Conservation (phyloP, 2,888 invertebrate species). For the Drosophila maculinotata region DNA sequence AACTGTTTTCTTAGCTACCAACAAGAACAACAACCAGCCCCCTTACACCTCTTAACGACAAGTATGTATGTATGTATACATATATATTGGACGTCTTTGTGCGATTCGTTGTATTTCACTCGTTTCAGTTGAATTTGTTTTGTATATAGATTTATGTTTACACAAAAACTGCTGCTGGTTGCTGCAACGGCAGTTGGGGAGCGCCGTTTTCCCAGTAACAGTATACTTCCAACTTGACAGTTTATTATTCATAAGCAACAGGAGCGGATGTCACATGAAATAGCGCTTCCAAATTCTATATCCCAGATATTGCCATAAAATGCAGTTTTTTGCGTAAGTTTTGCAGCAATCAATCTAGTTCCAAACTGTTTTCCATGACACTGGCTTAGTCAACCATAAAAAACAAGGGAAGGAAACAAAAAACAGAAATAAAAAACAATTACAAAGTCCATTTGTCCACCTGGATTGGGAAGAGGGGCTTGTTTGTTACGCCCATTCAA, state of each 20-base stretch:
- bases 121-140: conserved; percentile 57
- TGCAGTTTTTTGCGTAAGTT: conserved; percentile 72
- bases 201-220: conserved; percentile 28
- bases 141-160: conserved; percentile 52
- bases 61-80: conserved; percentile 2
- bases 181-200: conserved; percentile 13
- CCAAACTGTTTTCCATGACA: conserved; percentile 6
- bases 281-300: neutral
- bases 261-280: conserved; percentile 4
- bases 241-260: conserved; percentile 30
- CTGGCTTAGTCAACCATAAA: conserved; percentile 38
- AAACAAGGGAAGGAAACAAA: conserved; percentile 1
- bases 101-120: conserved; percentile 36
- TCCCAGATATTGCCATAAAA: conserved; percentile 28
- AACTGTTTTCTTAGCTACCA: conserved; percentile 68
- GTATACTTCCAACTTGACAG: conserved; percentile 21
- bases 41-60: conserved; percentile 35
- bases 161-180: conserved; percentile 38
- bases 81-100: conserved; percentile 6
- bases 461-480: conserved; percentile 4
- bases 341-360: conserved; percentile 3
- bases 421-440: conserved; percentile 22
- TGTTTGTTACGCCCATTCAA: conserved; percentile 28
- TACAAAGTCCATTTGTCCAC: conserved; percentile 12
- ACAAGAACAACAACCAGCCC: neutral